phyloP scores from a whole-genome alignment of 2,888 invertebrate species.

The Temnothorax rugatulus region DNA sequence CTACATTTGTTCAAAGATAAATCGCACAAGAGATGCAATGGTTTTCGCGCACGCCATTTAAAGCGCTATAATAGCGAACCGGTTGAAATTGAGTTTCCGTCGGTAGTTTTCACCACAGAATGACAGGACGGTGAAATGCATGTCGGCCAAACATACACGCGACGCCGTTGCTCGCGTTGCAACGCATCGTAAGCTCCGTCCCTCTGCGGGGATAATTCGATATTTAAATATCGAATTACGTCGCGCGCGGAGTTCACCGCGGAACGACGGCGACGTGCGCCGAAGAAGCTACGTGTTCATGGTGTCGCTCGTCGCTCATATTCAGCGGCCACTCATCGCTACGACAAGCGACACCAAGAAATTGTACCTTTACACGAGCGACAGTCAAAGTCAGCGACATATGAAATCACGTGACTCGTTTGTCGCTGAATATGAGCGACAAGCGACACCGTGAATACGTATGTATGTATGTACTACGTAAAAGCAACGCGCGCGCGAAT shows the following conservation, averaged over 20 bases:
- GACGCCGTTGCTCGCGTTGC: not conserved
- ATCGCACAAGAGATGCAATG: not conserved
- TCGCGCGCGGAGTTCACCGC: not conserved
- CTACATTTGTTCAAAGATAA: not conserved
- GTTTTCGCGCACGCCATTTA: constrained; percentile 8
- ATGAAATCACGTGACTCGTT: no score
- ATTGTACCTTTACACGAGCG: no score
- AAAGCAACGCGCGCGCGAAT: not conserved
- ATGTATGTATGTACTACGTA: no score
- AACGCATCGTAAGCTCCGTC: no score
- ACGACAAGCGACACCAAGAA: no score
- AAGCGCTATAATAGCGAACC: not conserved
- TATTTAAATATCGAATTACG: constrained; percentile 36
- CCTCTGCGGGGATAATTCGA: constrained; percentile 8
- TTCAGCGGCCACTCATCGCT: no score
- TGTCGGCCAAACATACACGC: not conserved
- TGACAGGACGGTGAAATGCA: not conserved
- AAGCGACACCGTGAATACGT: no score
- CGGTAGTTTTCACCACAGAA: not conserved
- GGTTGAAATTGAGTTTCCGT: constrained; percentile 19
- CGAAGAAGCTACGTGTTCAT: not conserved
- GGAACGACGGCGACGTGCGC: not conserved
- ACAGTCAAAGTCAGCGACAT: no score
- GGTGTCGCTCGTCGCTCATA: no score
- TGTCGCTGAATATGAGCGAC: no score